These are phyloP conservation scores for Chrysotoxum bicinctum DNA, from an alignment of 2,888 invertebrate species.

Conservation along the genomic window DNA sequence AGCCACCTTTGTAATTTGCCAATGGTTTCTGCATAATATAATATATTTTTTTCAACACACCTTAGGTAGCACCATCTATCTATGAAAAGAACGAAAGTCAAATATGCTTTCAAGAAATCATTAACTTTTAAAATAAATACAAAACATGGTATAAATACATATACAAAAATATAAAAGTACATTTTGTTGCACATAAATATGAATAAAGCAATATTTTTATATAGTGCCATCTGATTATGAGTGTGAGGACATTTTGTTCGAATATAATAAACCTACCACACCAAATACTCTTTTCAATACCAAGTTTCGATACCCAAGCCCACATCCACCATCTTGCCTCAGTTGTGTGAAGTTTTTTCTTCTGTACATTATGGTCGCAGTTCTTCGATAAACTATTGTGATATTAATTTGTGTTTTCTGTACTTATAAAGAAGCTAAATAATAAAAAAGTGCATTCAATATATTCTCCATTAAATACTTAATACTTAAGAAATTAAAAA, in stretches of 20 bases:
- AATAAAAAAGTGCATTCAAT: neutral
- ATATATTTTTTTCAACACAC: neutral
- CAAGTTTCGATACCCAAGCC: conserved; percentile 73
- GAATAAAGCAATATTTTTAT: neutral
- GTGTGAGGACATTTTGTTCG: neutral
- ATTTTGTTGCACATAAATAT: no score
- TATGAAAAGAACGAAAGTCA: neutral
- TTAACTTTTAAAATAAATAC: neutral
- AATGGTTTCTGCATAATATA: neutral
- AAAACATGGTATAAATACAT: neutral
- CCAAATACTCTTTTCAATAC: conserved; percentile 40
- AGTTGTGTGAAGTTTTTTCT: conserved; percentile 50
- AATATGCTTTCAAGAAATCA: neutral
- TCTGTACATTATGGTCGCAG: conserved; percentile 26
- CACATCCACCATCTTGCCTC: conserved; percentile 74
- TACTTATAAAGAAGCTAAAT: neutral
- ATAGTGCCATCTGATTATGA: conserved; percentile 29
- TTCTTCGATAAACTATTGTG: neutral
- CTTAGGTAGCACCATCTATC: neutral
- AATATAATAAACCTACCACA: conserved; percentile 18
- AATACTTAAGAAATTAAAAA: neutral
- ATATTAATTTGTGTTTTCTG: conserved; percentile 7
- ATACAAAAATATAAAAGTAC: neutral
- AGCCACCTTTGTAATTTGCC: neutral
- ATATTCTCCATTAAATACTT: neutral